A percentile compares a stretch with the other conserved stretches of the same genome.
Evolutionary conservation across 2,113 vertebrate genomes (phyloP).

Genomic region (Colistium nudipinnis): DNA sequence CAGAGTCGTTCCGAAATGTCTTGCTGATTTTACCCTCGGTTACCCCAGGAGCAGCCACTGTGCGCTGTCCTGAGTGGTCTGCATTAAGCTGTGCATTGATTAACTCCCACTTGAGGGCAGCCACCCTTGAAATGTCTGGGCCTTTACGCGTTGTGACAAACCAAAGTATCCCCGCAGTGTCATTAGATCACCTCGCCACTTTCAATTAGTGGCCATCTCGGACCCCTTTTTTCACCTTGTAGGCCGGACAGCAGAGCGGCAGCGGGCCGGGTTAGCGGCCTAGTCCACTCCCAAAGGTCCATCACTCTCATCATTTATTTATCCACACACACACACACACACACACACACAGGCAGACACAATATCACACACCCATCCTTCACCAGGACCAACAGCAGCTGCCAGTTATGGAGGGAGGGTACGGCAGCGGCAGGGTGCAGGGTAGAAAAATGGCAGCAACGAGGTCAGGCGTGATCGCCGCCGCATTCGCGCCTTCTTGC

Average conservation of each 20-base stretch:
- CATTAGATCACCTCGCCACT: slow-evolving; percentile 77
- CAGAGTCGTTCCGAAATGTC: slow-evolving; percentile 16
- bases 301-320: slow-evolving; percentile 69
- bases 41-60: slow-evolving; percentile 41
- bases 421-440: background rate
- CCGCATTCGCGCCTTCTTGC: slow-evolving; percentile 55
- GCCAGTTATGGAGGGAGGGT: slow-evolving; percentile 12
- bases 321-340: slow-evolving; percentile 49
- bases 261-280: slow-evolving; percentile 6
- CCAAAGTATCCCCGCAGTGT: slow-evolving; percentile 73
- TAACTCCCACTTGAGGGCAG: slow-evolving; percentile 65
- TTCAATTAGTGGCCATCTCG: slow-evolving; percentile 67
- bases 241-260: slow-evolving; percentile 24
- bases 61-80: slow-evolving; percentile 50
- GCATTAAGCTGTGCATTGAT: slow-evolving; percentile 64
- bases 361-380: slow-evolving; percentile 35
- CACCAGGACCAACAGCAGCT: slow-evolving; percentile 48
- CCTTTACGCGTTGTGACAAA: slow-evolving; percentile 78
- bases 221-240: slow-evolving; percentile 29
- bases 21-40: slow-evolving; percentile 35
- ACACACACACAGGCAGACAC: slow-evolving; percentile 38
- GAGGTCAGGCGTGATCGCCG: slow-evolving; percentile 18
- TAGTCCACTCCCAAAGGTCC: slow-evolving; percentile 38
- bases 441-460: slow-evolving; percentile 2
- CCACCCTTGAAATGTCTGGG: slow-evolving; percentile 64